Evolutionary conservation across 2,797 vertebrate species (phyloP).

Genomic region (Brachyalestes nurse): DNA sequence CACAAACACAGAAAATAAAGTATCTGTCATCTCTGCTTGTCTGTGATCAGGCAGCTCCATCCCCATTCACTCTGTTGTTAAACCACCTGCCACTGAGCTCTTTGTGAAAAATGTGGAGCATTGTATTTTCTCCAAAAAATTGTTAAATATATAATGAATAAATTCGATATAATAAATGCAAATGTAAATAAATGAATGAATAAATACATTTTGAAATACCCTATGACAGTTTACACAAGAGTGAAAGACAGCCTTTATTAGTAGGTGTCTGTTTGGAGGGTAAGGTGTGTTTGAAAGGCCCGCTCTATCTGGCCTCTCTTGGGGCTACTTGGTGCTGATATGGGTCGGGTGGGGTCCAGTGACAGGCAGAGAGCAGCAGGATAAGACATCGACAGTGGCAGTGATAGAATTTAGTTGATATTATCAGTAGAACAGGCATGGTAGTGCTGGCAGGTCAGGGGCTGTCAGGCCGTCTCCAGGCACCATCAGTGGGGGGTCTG

Average conservation of each 20-base stretch:
- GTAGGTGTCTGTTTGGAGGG: conserved; percentile 5
- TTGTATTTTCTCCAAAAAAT: background rate
- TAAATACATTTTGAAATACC: background rate
- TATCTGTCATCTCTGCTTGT: conserved; percentile 54
- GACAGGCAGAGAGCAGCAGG: conserved; percentile 62
- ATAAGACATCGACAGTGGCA: conserved; percentile 78
- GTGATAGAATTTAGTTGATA: conserved; percentile 84
- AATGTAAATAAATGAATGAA: background rate
- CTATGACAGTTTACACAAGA: background rate
- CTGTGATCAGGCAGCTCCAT: conserved; percentile 37
- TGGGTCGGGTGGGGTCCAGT: background rate
- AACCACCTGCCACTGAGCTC: background rate
- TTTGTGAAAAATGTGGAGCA: background rate
- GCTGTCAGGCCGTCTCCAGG: conserved; percentile 82
- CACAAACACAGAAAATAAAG: conserved; percentile 44
- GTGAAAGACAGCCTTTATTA: background rate
- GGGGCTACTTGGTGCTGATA: background rate
- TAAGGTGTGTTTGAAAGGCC: conserved; percentile 13
- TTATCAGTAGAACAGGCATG: conserved; percentile 81
- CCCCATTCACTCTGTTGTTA: background rate
- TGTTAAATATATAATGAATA: no score
- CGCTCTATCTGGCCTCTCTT: conserved; percentile 19
- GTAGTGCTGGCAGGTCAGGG: conserved; percentile 79
- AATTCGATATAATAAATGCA: background rate
- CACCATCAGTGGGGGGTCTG: conserved; percentile 75